These are phyloP conservation scores for Megathymus violae DNA, from an alignment of 1,140 invertebrate genomes.

Conservation along the genomic window DNA sequence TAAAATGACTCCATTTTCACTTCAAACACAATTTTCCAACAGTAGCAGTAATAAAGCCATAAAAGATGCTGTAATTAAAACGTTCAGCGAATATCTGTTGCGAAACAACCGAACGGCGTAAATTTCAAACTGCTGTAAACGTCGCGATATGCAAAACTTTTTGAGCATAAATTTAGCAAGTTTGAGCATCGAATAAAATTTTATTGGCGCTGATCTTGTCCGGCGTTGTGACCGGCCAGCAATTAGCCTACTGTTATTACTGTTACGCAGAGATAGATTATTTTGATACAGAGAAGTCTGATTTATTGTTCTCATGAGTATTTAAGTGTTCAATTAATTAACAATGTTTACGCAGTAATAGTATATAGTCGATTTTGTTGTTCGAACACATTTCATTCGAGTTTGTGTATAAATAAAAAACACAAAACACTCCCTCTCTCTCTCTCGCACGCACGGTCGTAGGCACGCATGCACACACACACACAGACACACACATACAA, in stretches of 20 bases:
- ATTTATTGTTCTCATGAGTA: background rate
- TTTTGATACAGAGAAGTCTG: constrained; percentile 10
- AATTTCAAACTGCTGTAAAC: constrained; percentile 31
- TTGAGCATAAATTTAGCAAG: constrained; percentile 39
- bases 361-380: no score
- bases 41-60: constrained; percentile 8
- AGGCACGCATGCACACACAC: no score
- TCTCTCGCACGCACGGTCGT: no score
- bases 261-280: constrained; percentile 13
- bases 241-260: constrained; percentile 49
- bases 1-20: constrained; percentile 4
- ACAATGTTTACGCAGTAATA: no score
- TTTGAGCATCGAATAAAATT: constrained; percentile 49
- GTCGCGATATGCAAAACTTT: constrained; percentile 38
- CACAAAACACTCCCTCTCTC: no score
- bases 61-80: constrained; percentile 23
- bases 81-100: constrained; percentile 29
- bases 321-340: background rate
- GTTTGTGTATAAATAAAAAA: no score
- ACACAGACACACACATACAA: no score
- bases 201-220: constrained; percentile 45
- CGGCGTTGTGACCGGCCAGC: constrained; percentile 39
- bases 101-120: constrained; percentile 26
- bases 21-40: background rate
- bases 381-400: no score